Evolutionary conservation across 2,113 vertebrate species (phyloP).

Genomic region (Ramphastos sulfuratus): DNA sequence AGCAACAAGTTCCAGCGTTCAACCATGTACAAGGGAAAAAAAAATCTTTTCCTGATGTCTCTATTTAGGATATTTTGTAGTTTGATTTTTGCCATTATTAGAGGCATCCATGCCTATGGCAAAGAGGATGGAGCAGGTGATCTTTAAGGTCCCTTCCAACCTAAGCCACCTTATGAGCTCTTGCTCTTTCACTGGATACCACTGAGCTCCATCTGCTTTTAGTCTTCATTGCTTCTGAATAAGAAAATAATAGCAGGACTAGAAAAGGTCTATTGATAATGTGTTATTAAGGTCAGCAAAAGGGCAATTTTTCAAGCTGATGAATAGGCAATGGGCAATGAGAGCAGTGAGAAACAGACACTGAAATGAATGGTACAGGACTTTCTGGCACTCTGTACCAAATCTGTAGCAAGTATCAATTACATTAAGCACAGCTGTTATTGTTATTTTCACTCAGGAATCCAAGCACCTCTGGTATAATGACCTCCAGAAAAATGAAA

Average conservation of each 20-base stretch:
- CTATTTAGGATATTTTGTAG: not conserved
- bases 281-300: not conserved
- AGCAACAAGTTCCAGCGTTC: not conserved
- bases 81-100: not conserved
- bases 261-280: not conserved
- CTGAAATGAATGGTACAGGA: not conserved
- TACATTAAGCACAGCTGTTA: not conserved
- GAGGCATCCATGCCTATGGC: too few species aligned
- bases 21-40: rapidly evolving
- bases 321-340: not conserved
- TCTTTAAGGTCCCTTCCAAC: too few species aligned
- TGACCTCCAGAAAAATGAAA: not conserved
- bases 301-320: not conserved
- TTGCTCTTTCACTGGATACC: not conserved
- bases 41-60: not conserved
- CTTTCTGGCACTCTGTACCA: not conserved
- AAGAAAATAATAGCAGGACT: not conserved
- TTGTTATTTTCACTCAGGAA: not conserved
- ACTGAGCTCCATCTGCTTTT: not conserved
- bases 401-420: not conserved
- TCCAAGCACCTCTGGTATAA: not conserved
- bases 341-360: not conserved
- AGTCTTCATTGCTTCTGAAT: not conserved
- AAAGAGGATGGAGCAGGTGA: too few species aligned
- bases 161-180: not conserved